These are phyloP conservation scores for Malacosoma neustria DNA, from an alignment of 2,888 invertebrate species.

Conservation along the genomic window DNA sequence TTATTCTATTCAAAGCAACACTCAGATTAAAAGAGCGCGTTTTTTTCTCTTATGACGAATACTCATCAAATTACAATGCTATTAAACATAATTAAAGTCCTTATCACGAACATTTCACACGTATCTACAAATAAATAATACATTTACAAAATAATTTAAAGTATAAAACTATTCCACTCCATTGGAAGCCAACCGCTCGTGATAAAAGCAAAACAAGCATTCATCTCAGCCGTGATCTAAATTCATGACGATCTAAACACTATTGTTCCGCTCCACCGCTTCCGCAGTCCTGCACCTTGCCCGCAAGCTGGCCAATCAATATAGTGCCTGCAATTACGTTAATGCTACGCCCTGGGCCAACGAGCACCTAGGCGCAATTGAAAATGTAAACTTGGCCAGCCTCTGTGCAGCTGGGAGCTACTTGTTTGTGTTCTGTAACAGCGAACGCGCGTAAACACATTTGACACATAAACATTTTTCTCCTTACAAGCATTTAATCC, in stretches of 20 bases:
- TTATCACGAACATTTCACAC: too few species aligned
- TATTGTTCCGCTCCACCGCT: slow-evolving; percentile 15
- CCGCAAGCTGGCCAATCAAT: slow-evolving; percentile 60
- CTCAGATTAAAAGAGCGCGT: too few species aligned
- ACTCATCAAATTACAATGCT: too few species aligned
- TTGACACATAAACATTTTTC: too few species aligned
- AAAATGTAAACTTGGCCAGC: slow-evolving; percentile 47
- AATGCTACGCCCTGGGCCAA: slow-evolving; percentile 58
- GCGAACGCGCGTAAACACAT: too few species aligned
- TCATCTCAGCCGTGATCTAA: neutral
- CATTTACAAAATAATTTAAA: too few species aligned
- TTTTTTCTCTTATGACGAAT: too few species aligned
- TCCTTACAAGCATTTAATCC: too few species aligned
- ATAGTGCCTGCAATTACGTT: slow-evolving; percentile 66
- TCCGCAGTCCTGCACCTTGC: slow-evolving; percentile 28
- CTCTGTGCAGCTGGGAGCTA: slow-evolving; percentile 37
- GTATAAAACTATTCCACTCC: neutral
- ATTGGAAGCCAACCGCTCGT: neutral
- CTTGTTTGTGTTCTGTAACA: slow-evolving; percentile 1
- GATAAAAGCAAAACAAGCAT: neutral
- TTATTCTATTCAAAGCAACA: too few species aligned
- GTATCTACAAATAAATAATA: too few species aligned
- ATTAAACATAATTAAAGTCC: too few species aligned
- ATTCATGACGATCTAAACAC: slow-evolving; percentile 7
- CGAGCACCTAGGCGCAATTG: slow-evolving; percentile 45